Base-by-base conservation (phyloP, 2,888 invertebrate species). In the Cerastis rubricosa region DNA sequence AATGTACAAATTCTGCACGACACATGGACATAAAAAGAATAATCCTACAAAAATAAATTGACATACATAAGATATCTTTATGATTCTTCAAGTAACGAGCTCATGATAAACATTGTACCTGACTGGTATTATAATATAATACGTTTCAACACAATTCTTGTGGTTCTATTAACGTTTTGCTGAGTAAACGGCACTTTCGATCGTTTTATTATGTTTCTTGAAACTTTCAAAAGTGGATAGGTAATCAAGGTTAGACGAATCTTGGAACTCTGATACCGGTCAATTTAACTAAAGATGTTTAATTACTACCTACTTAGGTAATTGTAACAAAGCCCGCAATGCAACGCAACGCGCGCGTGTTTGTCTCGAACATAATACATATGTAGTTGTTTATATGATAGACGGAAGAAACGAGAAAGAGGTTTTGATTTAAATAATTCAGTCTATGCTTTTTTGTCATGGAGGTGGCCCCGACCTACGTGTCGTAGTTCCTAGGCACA, bases 161-260 rank as follows among this genome's bases (percentile, higher is more conserved):
- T 54, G 25, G 47, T 68, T 77, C 35, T 57, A 45, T 29, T 61
- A 47, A 49, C 25, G 51, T 82, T 74, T 81, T 68, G 61, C 67
- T 70, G 35, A 61, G 79, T 72, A 82, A 83, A 72, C 59, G 47
- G 12, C 47, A 83, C 25, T 83, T 74, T 67, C 59, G 6, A 61
- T 64, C 25, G 49, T 69, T 79, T 73, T 70, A 54, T 72, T 64
- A 25, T 22, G 67, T 76, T 43, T 74, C 74, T 19, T 71, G 12
- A 73, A 70, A 83, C 80, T 76, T 80, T 65, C 49, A 63, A 25
- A 47, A 65, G 17, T 71, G 17, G 11, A 7, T 70, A 54, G n/a
- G 61, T 61, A 61, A 19, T 68, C 72, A 76, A 83, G 83, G 61
- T 61, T 19, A 61, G 80, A 35, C 67, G 25, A 71, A n/a, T 63